Percentiles rank a stretch among this genome's conserved stretches.
Evolutionary conservation across 2,797 vertebrate genomes (phyloP).

Genomic region (Nyctalus aviator): DNA sequence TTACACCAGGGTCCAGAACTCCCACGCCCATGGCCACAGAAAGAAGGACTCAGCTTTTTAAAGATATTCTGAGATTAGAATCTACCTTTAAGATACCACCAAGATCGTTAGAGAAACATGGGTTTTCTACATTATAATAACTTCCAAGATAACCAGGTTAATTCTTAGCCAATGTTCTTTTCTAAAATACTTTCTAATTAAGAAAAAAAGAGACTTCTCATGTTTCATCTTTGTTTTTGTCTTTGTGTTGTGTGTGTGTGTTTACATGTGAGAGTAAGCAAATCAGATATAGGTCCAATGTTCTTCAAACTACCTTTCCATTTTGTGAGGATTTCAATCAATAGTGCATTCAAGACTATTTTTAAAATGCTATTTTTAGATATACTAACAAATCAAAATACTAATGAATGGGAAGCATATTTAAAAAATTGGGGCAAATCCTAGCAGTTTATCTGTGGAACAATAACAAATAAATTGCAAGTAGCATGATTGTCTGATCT

Average conservation of each 20-base stretch:
- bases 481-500: not conserved
- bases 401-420: slow-evolving; percentile 54
- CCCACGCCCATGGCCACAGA: not conserved
- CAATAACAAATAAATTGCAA: slow-evolving; percentile 67
- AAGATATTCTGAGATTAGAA: not conserved
- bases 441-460: not conserved
- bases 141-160: slow-evolving; percentile 73
- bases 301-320: slow-evolving; percentile 83
- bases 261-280: slow-evolving; percentile 21
- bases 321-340: slow-evolving; percentile 78
- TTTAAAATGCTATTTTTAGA: slow-evolving; percentile 77
- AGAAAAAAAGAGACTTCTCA: slow-evolving; percentile 77
- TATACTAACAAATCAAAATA: slow-evolving; percentile 72
- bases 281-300: slow-evolving; percentile 79
- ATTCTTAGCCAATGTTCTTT: slow-evolving; percentile 70
- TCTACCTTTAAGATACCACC: not conserved
- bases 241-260: not conserved
- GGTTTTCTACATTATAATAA: slow-evolving; percentile 53
- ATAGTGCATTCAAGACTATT: slow-evolving; percentile 80
- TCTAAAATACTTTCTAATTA: slow-evolving; percentile 80
- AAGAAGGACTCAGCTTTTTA: not conserved
- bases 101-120: not conserved
- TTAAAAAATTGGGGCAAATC: not conserved
- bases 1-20: not conserved
- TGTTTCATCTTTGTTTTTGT: slow-evolving; percentile 71